Evolutionary conservation across 92 coral and sea anemone species (phyloP), one percentile per base, ranked within the genome.

Genomic region (Siderastrea radians): DNA sequence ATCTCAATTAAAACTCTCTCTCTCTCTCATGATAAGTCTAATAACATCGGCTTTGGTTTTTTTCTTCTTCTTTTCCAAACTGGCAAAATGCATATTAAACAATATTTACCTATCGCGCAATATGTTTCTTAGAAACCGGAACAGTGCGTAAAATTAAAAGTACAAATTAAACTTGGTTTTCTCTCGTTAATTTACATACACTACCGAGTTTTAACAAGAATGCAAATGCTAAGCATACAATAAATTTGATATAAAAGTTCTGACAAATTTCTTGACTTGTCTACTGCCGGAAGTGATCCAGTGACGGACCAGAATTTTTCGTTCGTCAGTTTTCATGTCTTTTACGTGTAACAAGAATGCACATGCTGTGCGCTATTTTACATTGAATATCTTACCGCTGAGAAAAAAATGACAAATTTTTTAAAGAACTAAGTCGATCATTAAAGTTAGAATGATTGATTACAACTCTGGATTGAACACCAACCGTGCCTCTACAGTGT

Each of bases 71-170:
- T 47, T 48, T 44, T 57, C 52, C 45, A 72, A 72, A 72, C 54
- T 72, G 59, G 66, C 15, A 16, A 3, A 61, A 61, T 7, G 38
- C 38, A 0, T 55, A 11, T 10, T 10, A 59, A 59, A 10, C 51
- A 43, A 76, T 78, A 49, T 78, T 78, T 62, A 78, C 70, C 46
- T 7, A 17, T 13, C 60, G 12, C 80, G 15, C 15, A 78, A 63
- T 47, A 16, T 57, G 82, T 78, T 63, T 47, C 82, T 47, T 61
- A 65, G 83, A 79, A 62, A 79, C 72, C 60, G 59, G 63, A 79
- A 62, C 81, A 59, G 49, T 19, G 11, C 15, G 43, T 47, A 77
- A 6, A 17, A 44, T 67, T 43, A 65, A 57, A 75, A 38, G 10
- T 46, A 50, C 7, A 74, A 51, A 11, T 52, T 4, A 55, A 55